phyloP scores from a whole-genome alignment of 2,888 invertebrate species.

The Meiosimyza platycephala region DNA sequence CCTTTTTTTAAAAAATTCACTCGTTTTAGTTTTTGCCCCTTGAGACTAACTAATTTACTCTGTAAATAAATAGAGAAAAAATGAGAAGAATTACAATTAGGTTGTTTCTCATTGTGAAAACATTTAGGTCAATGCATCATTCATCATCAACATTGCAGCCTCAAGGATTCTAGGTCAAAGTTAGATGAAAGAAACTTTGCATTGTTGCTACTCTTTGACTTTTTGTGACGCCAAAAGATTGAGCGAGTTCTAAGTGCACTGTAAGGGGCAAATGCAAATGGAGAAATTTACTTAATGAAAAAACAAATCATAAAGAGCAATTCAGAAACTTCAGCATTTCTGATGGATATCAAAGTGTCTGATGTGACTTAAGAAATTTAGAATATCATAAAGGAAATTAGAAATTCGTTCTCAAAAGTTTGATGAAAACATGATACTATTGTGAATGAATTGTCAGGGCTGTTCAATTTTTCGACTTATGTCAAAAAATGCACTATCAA shows the following conservation, averaged over 20 bases:
- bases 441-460: no score
- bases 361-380: no score
- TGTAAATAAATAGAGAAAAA: slow-evolving; percentile 7
- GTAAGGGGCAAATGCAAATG: neutral
- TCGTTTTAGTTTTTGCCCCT: neutral
- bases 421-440: no score
- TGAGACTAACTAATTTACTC: slow-evolving; percentile 1
- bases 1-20: neutral
- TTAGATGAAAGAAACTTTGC: slow-evolving; percentile 23
- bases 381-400: no score
- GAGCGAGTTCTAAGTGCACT: neutral
- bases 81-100: neutral
- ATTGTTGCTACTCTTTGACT: slow-evolving; percentile 1
- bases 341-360: no score
- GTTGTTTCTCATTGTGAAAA: slow-evolving; percentile 6
- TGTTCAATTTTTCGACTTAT: no score
- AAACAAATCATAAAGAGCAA: no score
- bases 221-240: neutral
- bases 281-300: no score
- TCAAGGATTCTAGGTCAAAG: slow-evolving; percentile 48
- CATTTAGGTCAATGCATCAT: slow-evolving; percentile 42
- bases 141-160: slow-evolving; percentile 31
- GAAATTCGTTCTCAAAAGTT: no score
- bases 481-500: no score
- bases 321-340: no score